Evolutionary conservation across 2,797 vertebrate genomes (phyloP).

Genomic region (Tadarida brasiliensis): DNA sequence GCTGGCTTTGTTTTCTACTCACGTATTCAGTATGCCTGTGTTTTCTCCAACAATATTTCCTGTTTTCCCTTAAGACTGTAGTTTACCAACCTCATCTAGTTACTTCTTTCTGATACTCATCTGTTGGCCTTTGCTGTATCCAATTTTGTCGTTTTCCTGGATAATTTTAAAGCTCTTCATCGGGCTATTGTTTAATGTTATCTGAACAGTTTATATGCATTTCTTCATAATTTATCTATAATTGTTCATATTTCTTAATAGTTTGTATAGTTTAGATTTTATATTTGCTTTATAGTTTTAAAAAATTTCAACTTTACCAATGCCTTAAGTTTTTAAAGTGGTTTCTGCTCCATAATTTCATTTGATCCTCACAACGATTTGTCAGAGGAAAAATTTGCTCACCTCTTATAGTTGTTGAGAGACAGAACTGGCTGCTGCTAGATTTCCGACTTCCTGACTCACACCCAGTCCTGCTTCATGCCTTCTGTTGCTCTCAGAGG

Average conservation of each 20-base stretch:
- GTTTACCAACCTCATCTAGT: neutral
- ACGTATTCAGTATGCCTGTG: neutral
- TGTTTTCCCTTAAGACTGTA: neutral
- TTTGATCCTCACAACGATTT: neutral
- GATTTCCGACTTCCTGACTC: neutral
- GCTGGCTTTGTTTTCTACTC: neutral
- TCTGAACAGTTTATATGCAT: neutral
- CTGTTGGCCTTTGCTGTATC: neutral
- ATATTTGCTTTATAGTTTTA: neutral
- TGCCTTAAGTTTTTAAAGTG: neutral
- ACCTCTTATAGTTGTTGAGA: neutral
- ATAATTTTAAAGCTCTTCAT: neutral
- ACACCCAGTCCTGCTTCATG: neutral
- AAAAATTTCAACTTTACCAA: neutral
- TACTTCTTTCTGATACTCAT: neutral
- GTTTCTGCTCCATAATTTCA: neutral
- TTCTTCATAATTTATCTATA: slow-evolving; percentile 33
- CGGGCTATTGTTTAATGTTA: neutral
- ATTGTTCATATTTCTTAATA: slow-evolving; percentile 27
- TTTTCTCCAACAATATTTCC: neutral
- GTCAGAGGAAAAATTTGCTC: neutral
- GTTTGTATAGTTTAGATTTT: slow-evolving; percentile 20
- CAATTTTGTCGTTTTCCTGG: neutral
- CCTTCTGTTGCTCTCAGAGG: neutral
- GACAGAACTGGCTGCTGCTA: neutral